phyloP scores from a whole-genome alignment of 2,797 vertebrate species.

The Buceros bicornis region DNA sequence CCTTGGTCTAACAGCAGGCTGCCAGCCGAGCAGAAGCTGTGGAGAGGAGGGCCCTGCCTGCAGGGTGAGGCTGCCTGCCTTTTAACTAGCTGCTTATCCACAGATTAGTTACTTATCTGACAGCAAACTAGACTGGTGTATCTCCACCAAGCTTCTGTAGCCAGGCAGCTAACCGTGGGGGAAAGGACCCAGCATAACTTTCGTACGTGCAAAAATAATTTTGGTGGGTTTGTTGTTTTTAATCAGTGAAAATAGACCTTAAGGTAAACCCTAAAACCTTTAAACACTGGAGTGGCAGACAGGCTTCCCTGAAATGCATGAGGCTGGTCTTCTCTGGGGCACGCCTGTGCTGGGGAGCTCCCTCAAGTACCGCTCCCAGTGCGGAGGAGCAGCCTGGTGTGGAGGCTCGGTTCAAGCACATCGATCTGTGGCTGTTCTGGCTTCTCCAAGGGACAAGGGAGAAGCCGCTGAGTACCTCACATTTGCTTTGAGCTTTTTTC shows the following conservation, averaged over 20 bases:
- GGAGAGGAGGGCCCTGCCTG: too few relatives aligned
- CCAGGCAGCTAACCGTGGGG: rapidly evolving
- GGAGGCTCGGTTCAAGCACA: rapidly evolving
- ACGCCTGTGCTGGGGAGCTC: rapidly evolving
- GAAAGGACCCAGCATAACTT: neutral
- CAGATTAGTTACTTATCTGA: rapidly evolving
- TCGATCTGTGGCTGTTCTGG: rapidly evolving
- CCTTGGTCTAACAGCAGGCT: too few relatives aligned
- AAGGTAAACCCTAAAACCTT: too few relatives aligned
- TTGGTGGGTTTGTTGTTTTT: neutral
- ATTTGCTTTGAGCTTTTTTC: neutral
- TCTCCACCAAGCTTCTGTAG: neutral
- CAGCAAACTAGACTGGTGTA: rapidly evolving
- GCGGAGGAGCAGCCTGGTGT: neutral
- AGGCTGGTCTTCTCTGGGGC: rapidly evolving
- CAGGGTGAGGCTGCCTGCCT: neutral
- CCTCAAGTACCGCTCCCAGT: rapidly evolving
- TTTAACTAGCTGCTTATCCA: neutral
- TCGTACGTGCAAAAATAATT: neutral
- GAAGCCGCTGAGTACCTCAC: neutral
- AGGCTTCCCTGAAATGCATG: rapidly evolving
- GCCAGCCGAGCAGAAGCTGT: rapidly evolving
- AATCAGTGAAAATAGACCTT: neutral
- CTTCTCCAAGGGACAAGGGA: neutral
- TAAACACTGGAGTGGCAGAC: neutral